A percentile compares a stretch with the other conserved stretches of the same genome.
Evolutionary conservation across 2,888 invertebrate genomes (phyloP).

Genomic region (Chouioia cunea): DNA sequence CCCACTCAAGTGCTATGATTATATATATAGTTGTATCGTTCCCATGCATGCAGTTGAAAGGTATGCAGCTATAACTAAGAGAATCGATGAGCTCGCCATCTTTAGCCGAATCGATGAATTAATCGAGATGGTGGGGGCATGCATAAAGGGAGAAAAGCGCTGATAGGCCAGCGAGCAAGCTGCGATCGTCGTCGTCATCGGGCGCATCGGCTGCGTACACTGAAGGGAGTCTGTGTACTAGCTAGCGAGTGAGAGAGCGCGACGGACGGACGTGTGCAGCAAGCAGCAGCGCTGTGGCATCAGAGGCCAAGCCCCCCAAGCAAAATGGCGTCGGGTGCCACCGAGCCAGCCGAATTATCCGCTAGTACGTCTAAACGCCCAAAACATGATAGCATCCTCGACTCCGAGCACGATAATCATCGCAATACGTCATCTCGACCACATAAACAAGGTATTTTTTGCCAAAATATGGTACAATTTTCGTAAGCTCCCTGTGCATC

Average conservation of each 20-base stretch:
- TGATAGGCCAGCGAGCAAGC: too few species aligned
- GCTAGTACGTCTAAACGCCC: background rate
- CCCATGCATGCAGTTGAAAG: too few species aligned
- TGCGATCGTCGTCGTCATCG: background rate
- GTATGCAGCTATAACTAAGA: too few species aligned
- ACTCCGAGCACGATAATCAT: constrained; percentile 57
- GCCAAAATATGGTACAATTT: constrained; percentile 57
- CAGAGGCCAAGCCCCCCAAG: constrained; percentile 63
- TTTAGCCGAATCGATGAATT: too few species aligned
- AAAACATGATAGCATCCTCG: background rate
- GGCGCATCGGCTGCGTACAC: constrained; percentile 3
- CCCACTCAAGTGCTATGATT: too few species aligned
- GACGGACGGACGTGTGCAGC: constrained; percentile 1
- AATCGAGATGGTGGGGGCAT: too few species aligned
- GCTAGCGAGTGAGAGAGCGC: background rate
- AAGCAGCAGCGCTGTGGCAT: constrained; percentile 59
- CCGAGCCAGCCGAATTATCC: constrained; percentile 1
- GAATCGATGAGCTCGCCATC: too few species aligned
- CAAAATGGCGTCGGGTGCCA: constrained; percentile 28
- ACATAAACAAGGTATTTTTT: constrained; percentile 62
- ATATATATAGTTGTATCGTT: too few species aligned
- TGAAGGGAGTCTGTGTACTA: background rate
- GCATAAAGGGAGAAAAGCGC: too few species aligned
- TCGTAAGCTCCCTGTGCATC: constrained; percentile 41
- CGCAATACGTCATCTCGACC: constrained; percentile 53